A percentile compares a stretch with the other conserved stretches of the same genome.
These are phyloP conservation scores for Listronotus oregonensis DNA, from an alignment of 1,140 invertebrate genomes.

Conservation along the genomic window DNA sequence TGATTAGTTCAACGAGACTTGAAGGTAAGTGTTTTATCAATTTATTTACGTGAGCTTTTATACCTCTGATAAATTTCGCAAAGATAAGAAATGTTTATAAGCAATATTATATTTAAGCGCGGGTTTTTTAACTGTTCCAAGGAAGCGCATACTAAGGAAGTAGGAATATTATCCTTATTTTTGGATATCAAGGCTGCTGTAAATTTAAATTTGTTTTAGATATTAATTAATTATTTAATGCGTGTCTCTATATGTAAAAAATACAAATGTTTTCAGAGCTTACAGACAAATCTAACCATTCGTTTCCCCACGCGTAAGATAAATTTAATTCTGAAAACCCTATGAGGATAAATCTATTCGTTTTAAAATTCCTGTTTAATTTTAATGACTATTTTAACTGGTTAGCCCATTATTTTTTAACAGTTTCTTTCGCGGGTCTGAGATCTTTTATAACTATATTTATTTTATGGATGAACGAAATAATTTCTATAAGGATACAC, in stretches of 20 bases:
- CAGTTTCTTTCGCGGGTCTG: no score
- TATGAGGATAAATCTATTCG: no score
- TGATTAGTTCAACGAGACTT: conserved; percentile 41
- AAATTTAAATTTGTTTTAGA: conserved; percentile 20
- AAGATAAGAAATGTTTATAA: conserved; percentile 19
- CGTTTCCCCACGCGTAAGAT: not conserved
- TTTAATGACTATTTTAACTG: not conserved
- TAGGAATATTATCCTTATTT: conserved; percentile 31
- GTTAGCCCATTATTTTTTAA: not conserved
- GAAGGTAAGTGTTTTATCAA: conserved; percentile 41
- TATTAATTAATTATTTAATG: conserved; percentile 4
- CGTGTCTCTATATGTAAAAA: not conserved
- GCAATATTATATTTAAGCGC: conserved; percentile 2
- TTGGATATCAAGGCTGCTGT: conserved; percentile 36
- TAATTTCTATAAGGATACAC: no score
- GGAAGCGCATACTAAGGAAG: conserved; percentile 8
- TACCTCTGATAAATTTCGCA: conserved; percentile 10
- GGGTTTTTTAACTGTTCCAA: conserved; percentile 17
- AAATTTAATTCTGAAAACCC: no score
- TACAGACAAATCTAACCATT: not conserved
- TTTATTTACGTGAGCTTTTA: conserved; percentile 16
- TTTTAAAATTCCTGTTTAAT: not conserved
- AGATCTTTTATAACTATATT: no score
- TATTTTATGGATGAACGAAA: no score
- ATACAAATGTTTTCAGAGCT: not conserved